phyloP scores from a whole-genome alignment of 2,888 invertebrate genomes.

The Megamerina dolium region DNA sequence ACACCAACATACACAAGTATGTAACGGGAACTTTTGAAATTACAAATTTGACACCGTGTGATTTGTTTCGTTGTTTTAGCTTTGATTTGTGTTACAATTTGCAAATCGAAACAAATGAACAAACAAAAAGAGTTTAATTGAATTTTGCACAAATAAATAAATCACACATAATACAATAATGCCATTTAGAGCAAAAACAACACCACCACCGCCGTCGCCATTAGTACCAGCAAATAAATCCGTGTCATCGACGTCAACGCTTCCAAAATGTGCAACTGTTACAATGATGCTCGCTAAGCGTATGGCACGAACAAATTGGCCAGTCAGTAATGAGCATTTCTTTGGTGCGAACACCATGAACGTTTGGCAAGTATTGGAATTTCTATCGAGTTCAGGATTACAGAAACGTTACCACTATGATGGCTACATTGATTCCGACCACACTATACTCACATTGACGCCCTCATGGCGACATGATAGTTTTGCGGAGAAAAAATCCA shows the following conservation, averaged over 20 bases:
- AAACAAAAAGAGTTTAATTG: too few species aligned
- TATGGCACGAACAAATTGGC: constrained; percentile 40
- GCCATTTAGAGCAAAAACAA: too few species aligned
- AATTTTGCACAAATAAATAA: too few species aligned
- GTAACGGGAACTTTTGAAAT: too few species aligned
- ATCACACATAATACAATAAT: too few species aligned
- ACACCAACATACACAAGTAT: too few species aligned
- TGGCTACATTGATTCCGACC: constrained; percentile 38
- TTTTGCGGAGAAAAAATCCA: constrained; percentile 33
- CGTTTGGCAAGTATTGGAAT: constrained; percentile 47
- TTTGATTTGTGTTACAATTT: too few species aligned
- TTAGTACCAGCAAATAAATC: neutral
- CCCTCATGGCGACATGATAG: constrained; percentile 41
- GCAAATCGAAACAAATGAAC: too few species aligned
- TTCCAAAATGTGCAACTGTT: constrained; percentile 37
- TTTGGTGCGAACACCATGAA: constrained; percentile 44
- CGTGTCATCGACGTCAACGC: constrained; percentile 6
- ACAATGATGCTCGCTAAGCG: constrained; percentile 43
- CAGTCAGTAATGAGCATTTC: constrained; percentile 42
- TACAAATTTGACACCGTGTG: too few species aligned
- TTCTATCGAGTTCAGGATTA: constrained; percentile 36
- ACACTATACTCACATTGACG: constrained; percentile 34
- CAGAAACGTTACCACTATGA: constrained; percentile 43
- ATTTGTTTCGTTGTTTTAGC: too few species aligned
- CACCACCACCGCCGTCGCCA: neutral